phyloP scores from a whole-genome alignment of 2,113 vertebrate species.

The Peromyscus leucopus region DNA sequence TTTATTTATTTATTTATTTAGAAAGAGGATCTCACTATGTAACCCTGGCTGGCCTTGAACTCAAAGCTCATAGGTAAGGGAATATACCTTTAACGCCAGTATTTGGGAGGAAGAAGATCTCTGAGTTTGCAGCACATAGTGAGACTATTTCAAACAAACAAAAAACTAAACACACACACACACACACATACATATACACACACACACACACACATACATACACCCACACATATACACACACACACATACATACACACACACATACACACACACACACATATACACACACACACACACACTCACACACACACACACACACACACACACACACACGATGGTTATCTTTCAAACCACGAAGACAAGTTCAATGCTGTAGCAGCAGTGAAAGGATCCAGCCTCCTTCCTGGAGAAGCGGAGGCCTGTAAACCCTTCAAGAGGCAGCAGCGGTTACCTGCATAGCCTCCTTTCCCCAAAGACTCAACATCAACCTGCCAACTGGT shows the following conservation, averaged over 20 bases:
- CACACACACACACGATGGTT: neutral
- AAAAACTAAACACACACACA: neutral
- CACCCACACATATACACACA: neutral
- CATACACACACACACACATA: neutral
- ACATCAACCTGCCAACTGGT: neutral
- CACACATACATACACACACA: neutral
- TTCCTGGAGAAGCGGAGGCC: neutral
- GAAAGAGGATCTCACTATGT: neutral
- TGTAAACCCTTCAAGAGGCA: neutral
- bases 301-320: too few relatives aligned
- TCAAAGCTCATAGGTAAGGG: neutral
- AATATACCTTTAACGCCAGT: neutral
- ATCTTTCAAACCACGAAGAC: constrained; percentile 23
- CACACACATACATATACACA: too few relatives aligned
- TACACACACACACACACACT: neutral
- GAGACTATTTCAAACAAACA: neutral
- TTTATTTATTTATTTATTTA: too few relatives aligned
- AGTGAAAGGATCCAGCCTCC: neutral
- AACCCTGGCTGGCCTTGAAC: neutral
- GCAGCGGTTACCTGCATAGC: neutral
- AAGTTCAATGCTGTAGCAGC: neutral
- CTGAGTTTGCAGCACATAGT: neutral
- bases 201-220: neutral
- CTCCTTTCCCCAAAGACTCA: neutral
- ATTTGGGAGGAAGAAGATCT: neutral